Evolutionary conservation across 2,888 invertebrate species (phyloP).

Genomic region (Polydrusus cervinus): DNA sequence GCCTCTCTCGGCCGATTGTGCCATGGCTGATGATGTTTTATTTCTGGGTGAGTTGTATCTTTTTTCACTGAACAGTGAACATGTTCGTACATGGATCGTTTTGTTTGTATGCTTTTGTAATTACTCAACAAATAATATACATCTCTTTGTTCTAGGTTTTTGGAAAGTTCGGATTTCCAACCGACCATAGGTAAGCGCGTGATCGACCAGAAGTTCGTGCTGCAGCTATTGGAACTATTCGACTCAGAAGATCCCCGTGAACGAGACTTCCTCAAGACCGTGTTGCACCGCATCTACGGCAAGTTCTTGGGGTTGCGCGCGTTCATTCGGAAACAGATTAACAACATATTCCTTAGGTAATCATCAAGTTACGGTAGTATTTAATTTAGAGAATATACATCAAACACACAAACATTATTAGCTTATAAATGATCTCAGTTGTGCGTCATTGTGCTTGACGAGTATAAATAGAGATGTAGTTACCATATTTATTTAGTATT

Average conservation of each 20-base stretch:
- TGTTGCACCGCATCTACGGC: constrained; percentile 97
- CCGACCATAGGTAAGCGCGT: constrained; percentile 85
- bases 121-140: background rate
- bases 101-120: background rate
- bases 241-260: constrained; percentile 98
- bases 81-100: too few species aligned
- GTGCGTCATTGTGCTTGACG: too few species aligned
- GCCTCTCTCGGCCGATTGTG: too few species aligned
- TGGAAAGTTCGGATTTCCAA: constrained; percentile 99
- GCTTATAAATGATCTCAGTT: too few species aligned
- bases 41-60: too few species aligned
- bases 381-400: background rate
- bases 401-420: too few species aligned
- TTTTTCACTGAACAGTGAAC: too few species aligned
- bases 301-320: constrained; percentile 97
- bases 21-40: too few species aligned
- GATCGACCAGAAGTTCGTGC: constrained; percentile 99
- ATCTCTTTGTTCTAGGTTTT: constrained; percentile 74
- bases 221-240: constrained; percentile 94
- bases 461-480: too few species aligned
- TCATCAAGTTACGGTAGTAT: constrained; percentile 3
- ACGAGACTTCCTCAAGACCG: constrained; percentile 97
- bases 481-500: too few species aligned
- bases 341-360: constrained; percentile 94
- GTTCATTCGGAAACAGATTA: constrained; percentile 98